Base-by-base conservation (phyloP, 2,888 invertebrate genomes). In the Odontothrips loti region DNA sequence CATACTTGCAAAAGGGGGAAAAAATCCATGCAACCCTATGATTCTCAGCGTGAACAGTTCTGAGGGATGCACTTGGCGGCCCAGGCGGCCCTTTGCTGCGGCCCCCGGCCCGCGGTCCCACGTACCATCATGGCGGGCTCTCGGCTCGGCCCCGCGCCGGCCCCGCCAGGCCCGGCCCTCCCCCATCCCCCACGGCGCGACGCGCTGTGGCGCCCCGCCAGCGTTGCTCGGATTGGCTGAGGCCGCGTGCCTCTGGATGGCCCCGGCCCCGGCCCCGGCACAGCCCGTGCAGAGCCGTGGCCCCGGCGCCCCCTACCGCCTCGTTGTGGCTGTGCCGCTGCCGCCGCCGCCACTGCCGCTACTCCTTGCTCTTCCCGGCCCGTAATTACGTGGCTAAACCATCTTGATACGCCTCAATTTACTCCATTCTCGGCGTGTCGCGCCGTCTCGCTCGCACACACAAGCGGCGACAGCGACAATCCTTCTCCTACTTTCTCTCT, bases 341-440 rank as follows among this genome's bases (percentile, higher is more conserved):
- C 68, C 11, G 23, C 68, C 23, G 23, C 11, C 68, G 23, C 27
- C 68, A n/a, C n/a, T n/a, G 58, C 58, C 58, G 20, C 58, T 0
- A 6, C 58, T 15, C 12, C 4, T 20, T 20, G 20, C 58, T 6
- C 58, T 58, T 17, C 58, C 23, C 27, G 23, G 23, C 68, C 68
- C 68, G 68, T 12, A 27, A 75, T 75, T 27, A 75, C 23, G 27
- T 12, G 27, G 68, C 68, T 75, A 75, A 75, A 75, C 68, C 68
- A 75, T 75, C 68, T 75, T 75, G 68, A 75, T 75, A 75, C 68
- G 68, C 68, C 68, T 75, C 68, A 58, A 58, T 58, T 58, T 58
- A 58, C 58, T 20, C 58, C 58, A 75, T 75, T 75, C 68, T 75
- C 58, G 68, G 34, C 68, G 12, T 68, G 68, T 11, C 51, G 51